These are phyloP conservation scores for Zingel zingel DNA, from an alignment of 2,113 vertebrate genomes.

Conservation along the genomic window DNA sequence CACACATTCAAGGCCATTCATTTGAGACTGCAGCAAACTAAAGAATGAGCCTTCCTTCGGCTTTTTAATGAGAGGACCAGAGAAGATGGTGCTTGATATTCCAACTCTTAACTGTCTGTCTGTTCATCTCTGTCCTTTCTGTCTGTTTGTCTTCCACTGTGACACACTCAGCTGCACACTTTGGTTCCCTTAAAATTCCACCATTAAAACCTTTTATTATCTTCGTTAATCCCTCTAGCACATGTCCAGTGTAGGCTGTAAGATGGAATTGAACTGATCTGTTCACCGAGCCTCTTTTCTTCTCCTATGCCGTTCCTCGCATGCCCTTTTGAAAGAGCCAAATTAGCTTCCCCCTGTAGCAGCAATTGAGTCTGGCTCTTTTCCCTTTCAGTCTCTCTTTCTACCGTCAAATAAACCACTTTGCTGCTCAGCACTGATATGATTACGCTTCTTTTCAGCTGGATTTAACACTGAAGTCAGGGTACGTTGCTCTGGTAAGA, in stretches of 20 bases:
- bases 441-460: conserved; percentile 73
- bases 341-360: conserved; percentile 76
- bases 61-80: conserved; percentile 54
- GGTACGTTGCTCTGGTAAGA: conserved; percentile 48
- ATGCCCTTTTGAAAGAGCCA: conserved; percentile 69
- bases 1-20: conserved; percentile 58
- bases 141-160: conserved; percentile 44
- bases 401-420: conserved; percentile 78
- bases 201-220: conserved; percentile 69
- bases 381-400: conserved; percentile 76
- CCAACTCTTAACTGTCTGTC: conserved; percentile 34
- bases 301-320: conserved; percentile 66
- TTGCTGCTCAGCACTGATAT: conserved; percentile 76
- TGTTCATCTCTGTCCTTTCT: conserved; percentile 18
- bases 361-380: conserved; percentile 66
- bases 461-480: conserved; percentile 73
- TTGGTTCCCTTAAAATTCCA: conserved; percentile 49
- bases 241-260: conserved; percentile 56
- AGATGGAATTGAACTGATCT: conserved; percentile 73
- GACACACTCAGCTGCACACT: conserved; percentile 24
- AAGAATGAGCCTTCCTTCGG: conserved; percentile 31
- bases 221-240: conserved; percentile 66
- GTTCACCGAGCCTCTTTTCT: conserved; percentile 60
- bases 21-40: conserved; percentile 49
- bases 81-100: conserved; percentile 38